phyloP scores from a whole-genome alignment of 2,888 invertebrate genomes.

The Calliphora vomitoria region DNA sequence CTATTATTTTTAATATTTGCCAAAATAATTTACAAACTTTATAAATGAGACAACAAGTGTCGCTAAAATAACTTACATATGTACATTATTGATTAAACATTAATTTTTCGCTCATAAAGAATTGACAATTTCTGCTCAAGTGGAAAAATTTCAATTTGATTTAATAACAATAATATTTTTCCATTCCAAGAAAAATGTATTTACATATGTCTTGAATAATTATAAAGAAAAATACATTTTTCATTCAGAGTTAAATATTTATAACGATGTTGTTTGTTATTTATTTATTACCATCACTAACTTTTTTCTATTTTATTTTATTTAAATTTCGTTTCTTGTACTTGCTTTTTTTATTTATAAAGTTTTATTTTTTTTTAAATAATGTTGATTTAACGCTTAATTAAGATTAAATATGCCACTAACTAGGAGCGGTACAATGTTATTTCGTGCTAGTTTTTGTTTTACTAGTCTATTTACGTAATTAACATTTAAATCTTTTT shows the following conservation, averaged over 20 bases:
- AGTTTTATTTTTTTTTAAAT: too few relatives aligned
- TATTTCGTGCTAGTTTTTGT: too few relatives aligned
- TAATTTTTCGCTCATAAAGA: not conserved
- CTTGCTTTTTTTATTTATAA: not conserved
- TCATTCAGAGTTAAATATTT: not conserved
- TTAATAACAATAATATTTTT: slow-evolving; percentile 1
- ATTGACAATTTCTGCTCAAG: not conserved
- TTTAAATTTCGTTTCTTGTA: not conserved
- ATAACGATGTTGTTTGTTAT: not conserved
- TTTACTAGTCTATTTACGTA: too few relatives aligned
- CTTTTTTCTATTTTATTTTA: not conserved
- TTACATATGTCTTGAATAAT: not conserved
- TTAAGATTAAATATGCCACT: too few relatives aligned
- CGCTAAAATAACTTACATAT: not conserved
- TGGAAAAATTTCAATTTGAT: slow-evolving; percentile 11
- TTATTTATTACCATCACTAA: not conserved
- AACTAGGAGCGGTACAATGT: too few relatives aligned
- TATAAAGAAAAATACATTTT: not conserved
- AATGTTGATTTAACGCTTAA: not conserved
- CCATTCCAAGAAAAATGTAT: slow-evolving; percentile 2
- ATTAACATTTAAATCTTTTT: too few relatives aligned
- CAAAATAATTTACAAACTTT: slow-evolving; percentile 31
- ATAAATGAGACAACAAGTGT: slow-evolving; percentile 16
- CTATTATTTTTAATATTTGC: slow-evolving; percentile 7
- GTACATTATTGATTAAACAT: slow-evolving; percentile 17